Conservation (phyloP, 1,140 invertebrate genomes). For the Phocides pigmalion region DNA sequence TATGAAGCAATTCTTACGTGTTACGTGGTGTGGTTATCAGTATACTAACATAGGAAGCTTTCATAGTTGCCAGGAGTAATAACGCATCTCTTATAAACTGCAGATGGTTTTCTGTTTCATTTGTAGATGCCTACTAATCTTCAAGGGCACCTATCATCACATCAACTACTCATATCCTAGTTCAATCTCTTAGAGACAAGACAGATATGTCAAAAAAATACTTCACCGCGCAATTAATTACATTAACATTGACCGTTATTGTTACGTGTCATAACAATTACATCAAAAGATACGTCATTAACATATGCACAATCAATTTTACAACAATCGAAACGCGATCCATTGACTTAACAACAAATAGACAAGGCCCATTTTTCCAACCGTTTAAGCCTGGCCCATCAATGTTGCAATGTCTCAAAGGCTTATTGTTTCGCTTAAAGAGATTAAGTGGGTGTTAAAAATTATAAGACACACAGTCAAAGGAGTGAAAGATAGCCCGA, state of each 20-base stretch:
- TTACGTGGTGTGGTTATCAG: too few relatives aligned
- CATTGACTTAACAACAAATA: slow-evolving; percentile 30
- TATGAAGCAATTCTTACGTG: too few relatives aligned
- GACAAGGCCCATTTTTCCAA: slow-evolving; percentile 32
- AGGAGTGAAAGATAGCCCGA: slow-evolving; percentile 72
- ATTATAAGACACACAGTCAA: slow-evolving; percentile 68
- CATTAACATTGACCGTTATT: slow-evolving; percentile 2
- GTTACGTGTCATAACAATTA: slow-evolving; percentile 9
- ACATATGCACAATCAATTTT: slow-evolving; percentile 27
- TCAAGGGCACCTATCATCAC: too few relatives aligned
- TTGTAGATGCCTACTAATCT: too few relatives aligned
- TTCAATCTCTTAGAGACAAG: too few relatives aligned
- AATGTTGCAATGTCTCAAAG: slow-evolving; percentile 38
- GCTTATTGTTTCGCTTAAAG: slow-evolving; percentile 61
- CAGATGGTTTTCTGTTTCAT: too few relatives aligned
- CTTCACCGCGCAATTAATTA: too few relatives aligned
- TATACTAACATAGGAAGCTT: too few relatives aligned
- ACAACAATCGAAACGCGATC: slow-evolving; percentile 20
- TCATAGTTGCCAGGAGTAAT: too few relatives aligned
- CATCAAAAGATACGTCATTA: slow-evolving; percentile 14
- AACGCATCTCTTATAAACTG: too few relatives aligned
- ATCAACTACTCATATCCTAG: too few relatives aligned
- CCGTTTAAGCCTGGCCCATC: slow-evolving; percentile 20
- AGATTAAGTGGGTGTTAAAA: slow-evolving; percentile 81
- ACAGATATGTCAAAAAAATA: too few relatives aligned